Evolutionary conservation across 2,888 invertebrate species (phyloP).

Genomic region (Serrognathus titanus): DNA sequence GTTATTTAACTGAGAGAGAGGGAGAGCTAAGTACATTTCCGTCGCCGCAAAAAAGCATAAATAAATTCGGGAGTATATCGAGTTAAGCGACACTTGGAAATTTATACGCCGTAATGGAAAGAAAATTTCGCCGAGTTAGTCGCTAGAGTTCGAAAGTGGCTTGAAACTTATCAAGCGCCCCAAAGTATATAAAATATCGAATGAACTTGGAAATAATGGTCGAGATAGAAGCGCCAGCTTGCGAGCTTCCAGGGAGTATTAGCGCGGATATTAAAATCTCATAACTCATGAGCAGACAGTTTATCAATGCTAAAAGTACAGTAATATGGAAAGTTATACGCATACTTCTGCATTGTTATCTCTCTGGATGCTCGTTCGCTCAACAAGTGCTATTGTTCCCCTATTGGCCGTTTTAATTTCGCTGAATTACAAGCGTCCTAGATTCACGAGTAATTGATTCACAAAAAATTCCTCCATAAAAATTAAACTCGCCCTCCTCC

Average conservation of each 20-base stretch:
- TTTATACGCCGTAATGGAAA: neutral
- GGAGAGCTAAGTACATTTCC: no score
- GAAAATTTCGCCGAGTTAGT: slow-evolving; percentile 1
- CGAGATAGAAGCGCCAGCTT: slow-evolving; percentile 24
- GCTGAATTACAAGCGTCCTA: no score
- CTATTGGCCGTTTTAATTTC: no score
- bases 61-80: no score
- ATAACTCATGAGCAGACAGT: slow-evolving; percentile 40
- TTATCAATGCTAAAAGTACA: slow-evolving; percentile 34
- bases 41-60: no score
- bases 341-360: slow-evolving; percentile 18
- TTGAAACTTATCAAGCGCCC: slow-evolving; percentile 17
- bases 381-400: no score
- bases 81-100: no score
- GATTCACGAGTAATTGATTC: no score
- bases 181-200: slow-evolving; percentile 14
- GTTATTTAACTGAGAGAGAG: no score
- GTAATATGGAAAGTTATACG: slow-evolving; percentile 14
- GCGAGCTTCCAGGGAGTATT: slow-evolving; percentile 30
- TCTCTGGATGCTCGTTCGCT: slow-evolving; percentile 8
- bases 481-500: no score
- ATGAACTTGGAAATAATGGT: slow-evolving; percentile 21
- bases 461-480: no score
- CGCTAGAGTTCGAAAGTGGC: neutral
- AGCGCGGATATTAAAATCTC: slow-evolving; percentile 42